Conservation (phyloP, 2,888 invertebrate genomes). For the Himalopsyche kuldschensis region DNA sequence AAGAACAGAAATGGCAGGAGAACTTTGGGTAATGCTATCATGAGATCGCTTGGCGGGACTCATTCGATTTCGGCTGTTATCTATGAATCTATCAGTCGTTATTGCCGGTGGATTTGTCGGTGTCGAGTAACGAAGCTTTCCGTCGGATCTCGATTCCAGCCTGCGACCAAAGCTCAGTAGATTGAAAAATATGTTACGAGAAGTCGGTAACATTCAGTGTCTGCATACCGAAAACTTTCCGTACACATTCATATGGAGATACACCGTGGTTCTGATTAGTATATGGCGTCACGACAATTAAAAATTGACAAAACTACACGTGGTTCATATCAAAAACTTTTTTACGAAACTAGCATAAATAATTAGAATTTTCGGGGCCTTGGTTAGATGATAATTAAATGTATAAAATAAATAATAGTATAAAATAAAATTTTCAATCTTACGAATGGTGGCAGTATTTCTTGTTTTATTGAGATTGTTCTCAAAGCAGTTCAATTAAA, state of each 20-base stretch:
- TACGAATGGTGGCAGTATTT: too few species aligned
- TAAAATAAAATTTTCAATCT: too few species aligned
- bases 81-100: background rate
- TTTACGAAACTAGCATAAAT: too few species aligned
- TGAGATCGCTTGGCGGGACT: background rate
- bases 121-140: background rate
- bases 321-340: too few species aligned
- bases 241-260: background rate
- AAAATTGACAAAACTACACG: too few species aligned
- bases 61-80: background rate
- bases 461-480: too few species aligned
- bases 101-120: background rate
- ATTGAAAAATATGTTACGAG: background rate
- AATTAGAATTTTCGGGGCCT: background rate
- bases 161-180: background rate
- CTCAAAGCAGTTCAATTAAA: too few species aligned
- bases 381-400: background rate
- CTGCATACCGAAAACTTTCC: background rate
- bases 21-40: background rate
- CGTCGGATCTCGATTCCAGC: background rate
- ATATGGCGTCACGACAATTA: background rate
- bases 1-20: background rate
- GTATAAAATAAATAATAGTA: too few species aligned
- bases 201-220: background rate
- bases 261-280: background rate